Percentiles rank a stretch among this genome's conserved stretches.
Conservation (phyloP, 92 coral and sea anemone genomes). For the Scolanthus callimorphus region DNA sequence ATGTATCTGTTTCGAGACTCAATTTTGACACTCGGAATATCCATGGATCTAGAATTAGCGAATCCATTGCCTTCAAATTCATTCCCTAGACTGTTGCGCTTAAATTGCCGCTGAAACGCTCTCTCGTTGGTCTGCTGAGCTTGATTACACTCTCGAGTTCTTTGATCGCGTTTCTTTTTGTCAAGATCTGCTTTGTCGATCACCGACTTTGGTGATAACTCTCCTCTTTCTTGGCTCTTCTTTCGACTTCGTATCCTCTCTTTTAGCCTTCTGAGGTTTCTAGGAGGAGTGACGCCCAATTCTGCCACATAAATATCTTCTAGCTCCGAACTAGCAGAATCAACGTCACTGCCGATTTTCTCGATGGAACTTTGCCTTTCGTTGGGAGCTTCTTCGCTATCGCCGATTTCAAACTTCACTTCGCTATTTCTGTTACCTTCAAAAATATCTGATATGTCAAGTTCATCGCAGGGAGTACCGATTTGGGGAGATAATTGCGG, state of each 20-base stretch:
- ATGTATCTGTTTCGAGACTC: conserved; percentile 63
- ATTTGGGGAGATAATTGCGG: conserved; percentile 22
- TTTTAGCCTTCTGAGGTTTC: conserved; percentile 70
- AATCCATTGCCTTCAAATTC: conserved; percentile 23
- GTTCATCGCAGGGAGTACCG: conserved; percentile 65
- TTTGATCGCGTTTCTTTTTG: conserved; percentile 41
- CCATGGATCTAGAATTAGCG: conserved; percentile 43
- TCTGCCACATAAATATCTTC: conserved; percentile 24
- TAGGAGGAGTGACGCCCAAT: conserved; percentile 73
- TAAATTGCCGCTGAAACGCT: conserved; percentile 63
- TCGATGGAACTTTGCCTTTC: conserved; percentile 42
- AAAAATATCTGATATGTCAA: conserved; percentile 64
- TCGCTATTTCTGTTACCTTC: conserved; percentile 22
- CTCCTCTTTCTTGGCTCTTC: conserved; percentile 12
- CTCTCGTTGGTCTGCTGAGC: conserved; percentile 61
- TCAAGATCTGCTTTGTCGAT: conserved; percentile 51
- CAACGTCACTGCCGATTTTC: conserved; percentile 48
- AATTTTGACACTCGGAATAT: conserved; percentile 72
- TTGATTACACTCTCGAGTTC: conserved; percentile 37
- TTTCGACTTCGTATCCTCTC: conserved; percentile 55
- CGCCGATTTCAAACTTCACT: conserved; percentile 25
- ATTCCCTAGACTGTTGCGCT: conserved; percentile 58
- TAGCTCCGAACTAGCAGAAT: conserved; percentile 41
- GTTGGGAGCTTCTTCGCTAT: conserved; percentile 15
- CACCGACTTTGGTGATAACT: conserved; percentile 4